Percentiles rank a stretch among this genome's conserved stretches.
Conservation (phyloP, 2,888 invertebrate species). For the Sminthurides aquaticus region DNA sequence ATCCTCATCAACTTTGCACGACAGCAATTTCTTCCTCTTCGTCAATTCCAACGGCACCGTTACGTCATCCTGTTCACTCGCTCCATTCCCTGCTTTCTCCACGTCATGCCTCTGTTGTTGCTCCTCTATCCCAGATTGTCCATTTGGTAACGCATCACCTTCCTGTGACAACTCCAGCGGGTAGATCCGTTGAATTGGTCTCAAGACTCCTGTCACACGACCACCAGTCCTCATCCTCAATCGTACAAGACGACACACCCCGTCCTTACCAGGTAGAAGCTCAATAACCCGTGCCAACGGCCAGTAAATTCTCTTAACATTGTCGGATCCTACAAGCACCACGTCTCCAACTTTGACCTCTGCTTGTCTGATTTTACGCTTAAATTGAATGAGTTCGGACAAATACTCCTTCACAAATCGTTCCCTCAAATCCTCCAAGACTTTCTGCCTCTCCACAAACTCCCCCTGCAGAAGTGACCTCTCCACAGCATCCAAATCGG, state of each 20-base stretch:
- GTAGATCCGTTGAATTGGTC: neutral
- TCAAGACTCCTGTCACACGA: neutral
- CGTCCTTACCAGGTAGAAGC: neutral
- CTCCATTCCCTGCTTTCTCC: too few species aligned
- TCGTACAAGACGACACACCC: neutral
- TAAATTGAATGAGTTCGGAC: neutral
- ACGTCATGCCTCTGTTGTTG: neutral
- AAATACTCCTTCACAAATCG: neutral
- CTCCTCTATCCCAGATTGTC: neutral
- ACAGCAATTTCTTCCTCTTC: neutral
- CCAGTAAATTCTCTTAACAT: neutral
- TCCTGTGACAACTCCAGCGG: neutral
- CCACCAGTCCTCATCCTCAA: too few species aligned
- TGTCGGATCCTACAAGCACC: neutral
- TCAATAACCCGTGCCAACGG: neutral
- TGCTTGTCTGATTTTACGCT: neutral
- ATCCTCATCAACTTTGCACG: neutral
- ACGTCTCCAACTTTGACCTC: neutral
- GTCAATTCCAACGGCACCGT: too few species aligned
- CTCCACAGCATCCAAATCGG: neutral
- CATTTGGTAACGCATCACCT: neutral
- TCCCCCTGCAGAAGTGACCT: neutral
- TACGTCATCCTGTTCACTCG: too few species aligned
- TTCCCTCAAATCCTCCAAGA: too few species aligned
- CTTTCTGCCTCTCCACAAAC: too few species aligned